Evolutionary conservation across 2,113 vertebrate species (phyloP), one percentile per base, ranked within the genome.

Genomic region (Poeciliopsis retropinna): DNA sequence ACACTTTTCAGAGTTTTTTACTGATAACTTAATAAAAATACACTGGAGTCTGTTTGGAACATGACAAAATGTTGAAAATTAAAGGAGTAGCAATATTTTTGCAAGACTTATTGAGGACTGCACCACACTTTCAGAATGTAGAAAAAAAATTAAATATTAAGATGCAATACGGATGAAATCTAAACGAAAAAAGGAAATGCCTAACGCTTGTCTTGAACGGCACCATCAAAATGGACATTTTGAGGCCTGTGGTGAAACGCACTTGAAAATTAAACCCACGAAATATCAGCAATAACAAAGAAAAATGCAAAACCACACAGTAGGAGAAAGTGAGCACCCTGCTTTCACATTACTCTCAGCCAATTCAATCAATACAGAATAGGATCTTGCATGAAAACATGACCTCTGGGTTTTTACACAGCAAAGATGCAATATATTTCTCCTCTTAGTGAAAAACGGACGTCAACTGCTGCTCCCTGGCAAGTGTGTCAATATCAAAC

Each of bases 371-470:
- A 83, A 91, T 91, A 81, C 70, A 62, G 67, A 83, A 75, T 37
- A 79, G 72, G 70, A 81, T 83, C 61, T 62, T n/a, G 63, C 67
- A 79, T 83, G 81, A 85, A 85, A 88, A 83, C 73, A 80, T 76
- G 73, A 75, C 85, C 85, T 88, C 51, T 41, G 84, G 79, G 76
- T 82, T 85, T 85, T 83, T 64, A 66, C 63, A 31, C 61, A 28
- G 80, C 67, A 77, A 78, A 67, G 61, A 88, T 60, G 70, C 64
- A 79, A 78, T 81, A 82, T 78, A 83, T 81, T 89, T 82, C 89
- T 85, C 79, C 72, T 74, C 82, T 94, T 82, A 67, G 89, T 64
- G 78, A 91, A 90, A 86, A 91, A 89, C 31, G 31, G 67, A 13
- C 64, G 37, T 84, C 72, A 75, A 64, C 85, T 76, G 71, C 39